Percentiles rank a stretch among this genome's conserved stretches.
These are phyloP conservation scores for Cyclophora punctaria DNA, from an alignment of 2,888 invertebrate species.

Conservation along the genomic window DNA sequence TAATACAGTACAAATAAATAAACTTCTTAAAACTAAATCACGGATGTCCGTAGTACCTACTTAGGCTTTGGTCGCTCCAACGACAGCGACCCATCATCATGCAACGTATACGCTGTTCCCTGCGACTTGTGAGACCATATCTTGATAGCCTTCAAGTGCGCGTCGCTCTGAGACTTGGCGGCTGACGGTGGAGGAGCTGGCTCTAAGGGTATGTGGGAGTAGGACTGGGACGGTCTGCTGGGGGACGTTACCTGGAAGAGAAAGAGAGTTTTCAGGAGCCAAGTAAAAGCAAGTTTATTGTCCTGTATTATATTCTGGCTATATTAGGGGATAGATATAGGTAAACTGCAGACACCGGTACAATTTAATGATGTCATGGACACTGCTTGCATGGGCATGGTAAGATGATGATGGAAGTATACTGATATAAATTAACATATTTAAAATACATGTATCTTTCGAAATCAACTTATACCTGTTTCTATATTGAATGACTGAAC, in stretches of 20 bases:
- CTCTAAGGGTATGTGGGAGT: conserved; percentile 33
- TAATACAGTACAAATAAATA: neutral
- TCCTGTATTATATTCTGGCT: too few species aligned
- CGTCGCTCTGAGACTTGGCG: conserved; percentile 54
- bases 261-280: too few species aligned
- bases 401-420: too few species aligned
- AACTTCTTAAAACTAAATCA: conserved; percentile 2
- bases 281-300: too few species aligned
- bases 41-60: conserved; percentile 19
- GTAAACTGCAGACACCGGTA: too few species aligned
- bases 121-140: conserved; percentile 63
- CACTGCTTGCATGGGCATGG: too few species aligned
- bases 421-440: too few species aligned
- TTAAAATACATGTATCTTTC: too few species aligned
- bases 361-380: too few species aligned
- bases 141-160: conserved; percentile 56
- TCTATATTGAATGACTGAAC: too few species aligned
- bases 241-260: conserved; percentile 47
- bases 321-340: too few species aligned
- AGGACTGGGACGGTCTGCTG: conserved; percentile 19
- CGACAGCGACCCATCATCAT: conserved; percentile 57
- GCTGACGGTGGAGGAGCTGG: conserved; percentile 43
- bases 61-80: conserved; percentile 28
- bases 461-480: too few species aligned
- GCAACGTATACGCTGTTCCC: conserved; percentile 59